Conservation (phyloP, 2,113 vertebrate genomes). For the Gymnobelideus leadbeateri region DNA sequence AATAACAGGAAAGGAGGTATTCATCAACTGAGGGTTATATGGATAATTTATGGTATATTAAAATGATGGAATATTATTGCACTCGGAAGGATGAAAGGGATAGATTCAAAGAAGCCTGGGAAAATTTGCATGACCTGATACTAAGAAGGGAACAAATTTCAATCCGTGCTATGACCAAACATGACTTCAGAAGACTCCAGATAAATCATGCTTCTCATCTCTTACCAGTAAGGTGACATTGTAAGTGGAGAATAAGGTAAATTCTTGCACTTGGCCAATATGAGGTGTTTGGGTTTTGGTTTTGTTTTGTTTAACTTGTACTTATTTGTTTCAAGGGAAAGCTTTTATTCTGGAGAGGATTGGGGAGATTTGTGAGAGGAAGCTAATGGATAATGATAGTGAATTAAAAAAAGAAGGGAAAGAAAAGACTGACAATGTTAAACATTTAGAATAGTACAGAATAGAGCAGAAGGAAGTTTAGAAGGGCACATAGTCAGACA, state of each 20-base stretch:
- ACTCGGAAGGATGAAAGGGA: neutral
- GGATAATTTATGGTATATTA: neutral
- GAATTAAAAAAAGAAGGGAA: too few species aligned
- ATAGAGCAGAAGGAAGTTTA: neutral
- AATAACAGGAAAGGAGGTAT: neutral
- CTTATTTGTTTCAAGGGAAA: too few species aligned
- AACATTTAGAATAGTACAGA: neutral
- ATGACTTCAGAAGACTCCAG: too few species aligned
- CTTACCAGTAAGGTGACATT: too few species aligned
- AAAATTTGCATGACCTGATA: neutral
- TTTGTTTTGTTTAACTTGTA: too few species aligned
- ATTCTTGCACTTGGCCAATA: too few species aligned
- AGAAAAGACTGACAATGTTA: neutral
- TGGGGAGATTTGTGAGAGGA: too few species aligned
- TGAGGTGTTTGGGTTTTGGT: too few species aligned
- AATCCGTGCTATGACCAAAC: neutral
- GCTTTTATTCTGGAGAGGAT: neutral
- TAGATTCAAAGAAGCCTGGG: neutral
- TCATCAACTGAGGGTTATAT: neutral
- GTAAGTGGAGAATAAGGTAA: too few species aligned
- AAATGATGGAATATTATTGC: neutral
- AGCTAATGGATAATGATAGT: too few species aligned
- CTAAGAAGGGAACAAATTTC: neutral
- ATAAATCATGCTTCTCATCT: too few species aligned
- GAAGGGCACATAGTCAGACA: neutral